phyloP scores from a whole-genome alignment of 35 echinoderm and acorn worm species.

The Holothuria glaberrima region DNA sequence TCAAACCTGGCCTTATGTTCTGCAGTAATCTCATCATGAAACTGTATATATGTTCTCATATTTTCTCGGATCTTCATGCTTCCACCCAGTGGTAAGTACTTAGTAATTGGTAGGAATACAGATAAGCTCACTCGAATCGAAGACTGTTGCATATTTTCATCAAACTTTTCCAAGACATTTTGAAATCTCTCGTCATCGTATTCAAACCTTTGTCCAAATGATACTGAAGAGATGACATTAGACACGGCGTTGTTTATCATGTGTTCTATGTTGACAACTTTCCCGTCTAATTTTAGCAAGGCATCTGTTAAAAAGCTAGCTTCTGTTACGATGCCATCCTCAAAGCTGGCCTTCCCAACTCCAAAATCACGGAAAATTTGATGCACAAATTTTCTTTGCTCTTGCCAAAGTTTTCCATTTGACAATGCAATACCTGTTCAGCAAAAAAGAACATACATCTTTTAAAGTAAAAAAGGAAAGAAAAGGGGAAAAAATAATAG shows the following conservation, averaged over 20 bases:
- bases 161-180: constrained; percentile 50
- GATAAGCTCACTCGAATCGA: neutral
- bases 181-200: constrained; percentile 50
- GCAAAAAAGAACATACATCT: too few species aligned
- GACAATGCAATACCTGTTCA: too few species aligned
- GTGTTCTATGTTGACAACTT: neutral
- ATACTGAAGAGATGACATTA: too few species aligned
- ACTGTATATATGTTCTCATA: neutral
- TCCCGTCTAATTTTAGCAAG: neutral
- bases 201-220: too few species aligned
- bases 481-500: too few species aligned
- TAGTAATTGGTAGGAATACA: too few species aligned
- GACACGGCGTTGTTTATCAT: constrained; percentile 31
- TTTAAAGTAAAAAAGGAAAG: too few species aligned
- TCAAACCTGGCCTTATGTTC: constrained; percentile 46
- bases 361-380: too few species aligned
- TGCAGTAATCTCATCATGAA: constrained; percentile 20
- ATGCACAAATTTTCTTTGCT: too few species aligned
- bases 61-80: constrained; percentile 24
- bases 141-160: too few species aligned
- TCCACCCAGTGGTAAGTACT: constrained; percentile 66
- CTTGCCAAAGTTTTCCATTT: too few species aligned
- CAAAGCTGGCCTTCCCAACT: constrained; percentile 30
- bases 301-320: neutral
- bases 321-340: constrained; percentile 41